Conservation (phyloP, 2,888 invertebrate species). For the Synanthedon formicaeformis region DNA sequence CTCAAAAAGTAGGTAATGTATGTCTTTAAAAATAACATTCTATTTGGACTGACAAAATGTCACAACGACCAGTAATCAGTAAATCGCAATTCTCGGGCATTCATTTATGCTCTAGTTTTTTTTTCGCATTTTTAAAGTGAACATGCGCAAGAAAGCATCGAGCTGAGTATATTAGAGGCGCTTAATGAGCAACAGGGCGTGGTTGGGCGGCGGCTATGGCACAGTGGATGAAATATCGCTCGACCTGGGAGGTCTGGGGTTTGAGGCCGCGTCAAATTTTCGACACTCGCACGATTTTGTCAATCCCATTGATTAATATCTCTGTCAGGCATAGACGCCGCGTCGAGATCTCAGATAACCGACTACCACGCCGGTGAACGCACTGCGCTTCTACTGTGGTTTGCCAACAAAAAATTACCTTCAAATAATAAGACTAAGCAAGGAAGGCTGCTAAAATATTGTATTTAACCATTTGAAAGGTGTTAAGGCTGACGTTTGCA, state of each 20-base stretch:
- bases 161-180: slow-evolving; percentile 48
- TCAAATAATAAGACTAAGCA: no score
- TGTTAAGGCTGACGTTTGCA: no score
- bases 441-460: not conserved
- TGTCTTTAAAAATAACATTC: no score
- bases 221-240: slow-evolving; percentile 58
- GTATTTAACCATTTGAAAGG: no score
- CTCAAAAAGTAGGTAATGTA: no score
- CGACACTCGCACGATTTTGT: slow-evolving; percentile 68
- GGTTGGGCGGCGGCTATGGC: slow-evolving; percentile 41
- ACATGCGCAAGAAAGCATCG: slow-evolving; percentile 19
- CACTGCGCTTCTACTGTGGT: slow-evolving; percentile 5
- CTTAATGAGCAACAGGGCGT: slow-evolving; percentile 59
- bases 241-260: slow-evolving; percentile 60
- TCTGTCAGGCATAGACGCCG: slow-evolving; percentile 29
- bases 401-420: not conserved
- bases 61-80: no score
- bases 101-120: no score
- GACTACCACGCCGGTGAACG: slow-evolving; percentile 19
- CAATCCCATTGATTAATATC: slow-evolving; percentile 61
- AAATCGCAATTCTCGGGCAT: no score
- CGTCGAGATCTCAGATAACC: slow-evolving; percentile 41
- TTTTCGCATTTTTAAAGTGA: not conserved
- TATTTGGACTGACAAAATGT: no score
- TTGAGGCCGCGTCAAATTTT: slow-evolving; percentile 50